Evolutionary conservation across 2,113 vertebrate species (phyloP).

Genomic region (Micromys minutus): DNA sequence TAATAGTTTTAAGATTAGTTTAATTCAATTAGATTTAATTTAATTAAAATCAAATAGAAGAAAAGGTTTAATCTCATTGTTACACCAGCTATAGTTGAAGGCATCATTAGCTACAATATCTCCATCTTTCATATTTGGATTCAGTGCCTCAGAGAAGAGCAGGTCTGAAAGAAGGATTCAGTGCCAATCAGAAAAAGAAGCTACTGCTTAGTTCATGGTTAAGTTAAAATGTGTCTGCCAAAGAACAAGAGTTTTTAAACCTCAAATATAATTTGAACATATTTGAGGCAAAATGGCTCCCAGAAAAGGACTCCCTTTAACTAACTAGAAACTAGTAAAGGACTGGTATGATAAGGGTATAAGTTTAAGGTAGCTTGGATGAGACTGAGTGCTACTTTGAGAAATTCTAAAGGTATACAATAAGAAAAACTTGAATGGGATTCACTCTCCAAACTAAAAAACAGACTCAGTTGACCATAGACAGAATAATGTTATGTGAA

Average conservation of each 20-base stretch:
- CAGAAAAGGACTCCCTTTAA: not conserved
- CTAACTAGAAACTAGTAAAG: not conserved
- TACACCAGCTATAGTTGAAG: not conserved
- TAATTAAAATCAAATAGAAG: not conserved
- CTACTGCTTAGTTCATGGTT: not conserved
- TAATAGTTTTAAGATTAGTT: not conserved
- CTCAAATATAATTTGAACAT: not conserved
- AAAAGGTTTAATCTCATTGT: not conserved
- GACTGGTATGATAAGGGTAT: not conserved
- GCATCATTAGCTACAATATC: not conserved
- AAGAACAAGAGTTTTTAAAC: not conserved
- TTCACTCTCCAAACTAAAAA: not conserved
- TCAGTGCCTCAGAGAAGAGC: not conserved
- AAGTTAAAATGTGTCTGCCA: not conserved
- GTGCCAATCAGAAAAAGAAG: not conserved
- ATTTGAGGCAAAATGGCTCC: not conserved
- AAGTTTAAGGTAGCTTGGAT: not conserved
- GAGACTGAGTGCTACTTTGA: not conserved
- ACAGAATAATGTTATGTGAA: not conserved
- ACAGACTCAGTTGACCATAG: not conserved
- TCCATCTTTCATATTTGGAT: not conserved
- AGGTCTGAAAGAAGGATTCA: not conserved
- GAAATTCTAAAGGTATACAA: not conserved
- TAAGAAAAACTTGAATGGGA: not conserved
- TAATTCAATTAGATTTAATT: not conserved